Percentiles rank a stretch among this genome's conserved stretches.
These are phyloP conservation scores for Cosmia pyralina DNA, from an alignment of 2,888 invertebrate species.

Conservation along the genomic window DNA sequence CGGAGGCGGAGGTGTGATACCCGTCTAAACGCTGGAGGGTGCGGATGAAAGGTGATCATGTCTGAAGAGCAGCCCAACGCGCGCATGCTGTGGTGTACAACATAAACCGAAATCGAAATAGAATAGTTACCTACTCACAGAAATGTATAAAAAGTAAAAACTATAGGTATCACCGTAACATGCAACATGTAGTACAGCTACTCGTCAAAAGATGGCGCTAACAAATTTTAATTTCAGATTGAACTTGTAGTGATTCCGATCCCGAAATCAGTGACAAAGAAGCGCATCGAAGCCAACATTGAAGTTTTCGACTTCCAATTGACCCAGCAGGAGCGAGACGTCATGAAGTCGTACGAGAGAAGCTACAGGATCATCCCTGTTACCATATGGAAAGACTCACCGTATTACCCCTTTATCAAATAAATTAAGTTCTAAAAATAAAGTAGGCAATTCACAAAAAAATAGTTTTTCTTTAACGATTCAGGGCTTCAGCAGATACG, in stretches of 20 bases:
- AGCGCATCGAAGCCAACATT: slow-evolving; percentile 77
- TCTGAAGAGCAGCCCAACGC: too few relatives aligned
- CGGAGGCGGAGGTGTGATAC: too few relatives aligned
- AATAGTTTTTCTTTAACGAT: not conserved
- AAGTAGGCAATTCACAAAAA: not conserved
- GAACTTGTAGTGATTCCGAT: slow-evolving; percentile 82
- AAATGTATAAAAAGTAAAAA: too few relatives aligned
- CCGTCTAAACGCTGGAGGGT: too few relatives aligned
- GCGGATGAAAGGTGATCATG: too few relatives aligned
- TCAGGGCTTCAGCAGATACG: not conserved
- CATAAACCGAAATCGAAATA: too few relatives aligned
- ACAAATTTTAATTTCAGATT: slow-evolving; percentile 69
- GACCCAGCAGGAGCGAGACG: slow-evolving; percentile 69
- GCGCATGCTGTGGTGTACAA: too few relatives aligned
- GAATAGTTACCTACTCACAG: too few relatives aligned
- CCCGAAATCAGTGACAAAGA: slow-evolving; percentile 78
- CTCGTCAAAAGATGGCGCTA: slow-evolving; percentile 31
- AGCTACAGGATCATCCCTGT: slow-evolving; percentile 73
- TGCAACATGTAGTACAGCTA: not conserved
- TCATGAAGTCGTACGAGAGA: slow-evolving; percentile 73
- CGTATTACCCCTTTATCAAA: slow-evolving; percentile 74
- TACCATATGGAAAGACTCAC: slow-evolving; percentile 70
- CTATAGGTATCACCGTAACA: too few relatives aligned
- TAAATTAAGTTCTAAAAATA: slow-evolving; percentile 4
- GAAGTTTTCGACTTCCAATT: slow-evolving; percentile 81